Percentiles rank a stretch among this genome's conserved stretches.
phyloP scores from a whole-genome alignment of 2,888 invertebrate species.

The Trachelus stipa region DNA sequence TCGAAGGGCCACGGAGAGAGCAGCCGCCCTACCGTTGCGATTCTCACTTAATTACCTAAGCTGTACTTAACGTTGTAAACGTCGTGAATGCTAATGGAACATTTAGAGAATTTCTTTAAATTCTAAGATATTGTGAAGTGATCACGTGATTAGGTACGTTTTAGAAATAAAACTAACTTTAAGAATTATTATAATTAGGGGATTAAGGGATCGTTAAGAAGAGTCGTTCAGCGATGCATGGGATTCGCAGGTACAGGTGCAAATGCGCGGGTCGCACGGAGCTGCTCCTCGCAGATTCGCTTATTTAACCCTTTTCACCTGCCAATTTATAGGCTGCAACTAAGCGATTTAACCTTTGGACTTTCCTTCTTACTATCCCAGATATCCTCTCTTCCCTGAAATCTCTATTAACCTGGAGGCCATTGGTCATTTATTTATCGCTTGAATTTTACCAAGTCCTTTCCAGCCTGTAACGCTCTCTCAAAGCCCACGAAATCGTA shows the following conservation, averaged over 20 bases:
- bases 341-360: no score
- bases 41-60: constrained; percentile 4
- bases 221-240: neutral
- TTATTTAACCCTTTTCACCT: no score
- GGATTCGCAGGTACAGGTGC: neutral
- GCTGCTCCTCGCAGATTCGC: neutral
- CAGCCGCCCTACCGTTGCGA: no score
- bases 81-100: constrained; percentile 3
- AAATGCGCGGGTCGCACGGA: neutral
- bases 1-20: constrained; percentile 8
- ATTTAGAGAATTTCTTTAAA: constrained; percentile 1
- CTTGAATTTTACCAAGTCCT: no score
- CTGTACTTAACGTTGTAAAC: constrained; percentile 11
- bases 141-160: constrained; percentile 1
- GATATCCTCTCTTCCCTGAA: no score
- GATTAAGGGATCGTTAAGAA: neutral
- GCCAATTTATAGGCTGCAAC: no score
- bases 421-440: no score
- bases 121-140: constrained; percentile 1
- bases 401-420: no score
- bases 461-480: no score
- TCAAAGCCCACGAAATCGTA: no score
- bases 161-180: constrained; percentile 4
- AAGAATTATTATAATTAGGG: constrained; percentile 5
- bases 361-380: no score